Base-by-base conservation (phyloP, 2,888 invertebrate genomes). In the Philhelius pedissequus region DNA sequence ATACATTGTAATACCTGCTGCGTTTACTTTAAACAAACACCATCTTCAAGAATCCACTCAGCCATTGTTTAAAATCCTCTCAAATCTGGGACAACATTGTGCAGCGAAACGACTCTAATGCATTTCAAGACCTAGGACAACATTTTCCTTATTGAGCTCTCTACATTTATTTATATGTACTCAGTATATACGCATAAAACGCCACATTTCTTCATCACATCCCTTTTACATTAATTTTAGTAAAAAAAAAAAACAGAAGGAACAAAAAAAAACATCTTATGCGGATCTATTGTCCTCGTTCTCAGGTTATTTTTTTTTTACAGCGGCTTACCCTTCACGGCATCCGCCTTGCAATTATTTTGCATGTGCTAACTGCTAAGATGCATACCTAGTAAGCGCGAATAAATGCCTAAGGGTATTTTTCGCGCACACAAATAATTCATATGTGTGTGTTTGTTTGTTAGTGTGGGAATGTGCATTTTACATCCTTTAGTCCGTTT, bases 301-400 rank as follows among this genome's bases (percentile, higher is more conserved):
- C 52, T 25, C 22, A 32, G 43, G 18, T 25, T n/a, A n/a, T n/a
- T n/a, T n/a, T n/a, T n/a, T n/a, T n/a, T 32, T 43, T 32, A 30
- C 18, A 38, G 56, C 52, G 38, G n/a, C 74, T 58, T 56, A 83
- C 78, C 83, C 83, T 83, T 77, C 40, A 83, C 80, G 66, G 80
- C 83, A 84, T 84, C 80, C 84, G 80, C 48, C 70, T 79, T 75
- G 84, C 84, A 79, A 84, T 84, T 80, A 79, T 79, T 60, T 77
- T 54, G 70, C 84, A 84, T 84, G 64, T 80, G 80, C 62, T 43
- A 75, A 40, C 58, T 80, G 80, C 62, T 43, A 75, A 40, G 80
- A 80, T 76, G 80, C n/a, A n/a, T n/a, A n/a, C n/a, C n/a, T n/a
- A n/a, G n/a, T 68, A 76, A 84, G 84, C 84, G 84, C 84, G 84